A percentile compares a stretch with the other conserved stretches of the same genome.
phyloP scores from a whole-genome alignment of 2,113 vertebrate genomes.

The Thunnus maccoyii region DNA sequence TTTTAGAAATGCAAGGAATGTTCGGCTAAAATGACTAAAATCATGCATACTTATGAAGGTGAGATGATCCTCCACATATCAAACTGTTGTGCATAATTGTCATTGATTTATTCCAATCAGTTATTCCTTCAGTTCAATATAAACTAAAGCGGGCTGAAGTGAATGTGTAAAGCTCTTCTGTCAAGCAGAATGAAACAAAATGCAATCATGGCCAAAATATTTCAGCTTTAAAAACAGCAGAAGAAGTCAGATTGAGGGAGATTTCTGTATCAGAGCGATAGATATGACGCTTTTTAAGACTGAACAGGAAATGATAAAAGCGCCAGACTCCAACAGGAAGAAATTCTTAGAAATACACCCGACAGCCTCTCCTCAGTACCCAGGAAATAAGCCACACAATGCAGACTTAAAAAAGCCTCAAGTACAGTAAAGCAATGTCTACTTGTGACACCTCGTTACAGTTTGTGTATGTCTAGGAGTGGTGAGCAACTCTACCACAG shows the following conservation, averaged over 20 bases:
- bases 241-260: not conserved
- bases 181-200: not conserved
- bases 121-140: no score
- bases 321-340: slow-evolving; percentile 38
- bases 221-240: not conserved
- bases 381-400: slow-evolving; percentile 46
- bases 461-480: no score
- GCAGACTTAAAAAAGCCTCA: not conserved
- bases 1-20: no score
- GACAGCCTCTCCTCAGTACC: not conserved
- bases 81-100: no score
- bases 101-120: no score
- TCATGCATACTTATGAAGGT: no score
- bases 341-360: slow-evolving; percentile 48
- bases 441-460: no score
- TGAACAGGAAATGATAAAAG: slow-evolving; percentile 37
- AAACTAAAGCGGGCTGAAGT: not conserved
- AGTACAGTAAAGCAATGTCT: no score
- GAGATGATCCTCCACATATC: no score
- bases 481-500: no score
- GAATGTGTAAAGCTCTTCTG: not conserved
- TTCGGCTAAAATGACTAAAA: no score
- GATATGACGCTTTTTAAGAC: not conserved
- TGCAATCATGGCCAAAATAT: not conserved
- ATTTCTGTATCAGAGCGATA: not conserved